Evolutionary conservation across 2,888 invertebrate species (phyloP).

Genomic region (Zonitis immaculata): DNA sequence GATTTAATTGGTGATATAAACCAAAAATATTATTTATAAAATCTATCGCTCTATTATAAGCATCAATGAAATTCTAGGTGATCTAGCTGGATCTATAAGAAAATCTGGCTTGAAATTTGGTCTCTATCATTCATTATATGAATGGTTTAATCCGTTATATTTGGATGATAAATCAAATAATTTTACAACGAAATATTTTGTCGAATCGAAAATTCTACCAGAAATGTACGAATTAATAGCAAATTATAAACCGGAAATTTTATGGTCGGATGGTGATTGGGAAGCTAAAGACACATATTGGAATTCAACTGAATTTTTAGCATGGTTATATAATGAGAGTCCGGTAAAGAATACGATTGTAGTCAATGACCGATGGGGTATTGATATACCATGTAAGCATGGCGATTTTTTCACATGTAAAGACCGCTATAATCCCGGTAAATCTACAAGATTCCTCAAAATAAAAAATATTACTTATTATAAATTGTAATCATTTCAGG

Average conservation of each 20-base stretch:
- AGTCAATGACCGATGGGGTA: slow-evolving; percentile 91
- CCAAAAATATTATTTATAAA: no score
- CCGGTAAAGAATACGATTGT: slow-evolving; percentile 82
- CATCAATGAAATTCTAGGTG: slow-evolving; percentile 49
- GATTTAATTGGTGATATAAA: slow-evolving; percentile 37
- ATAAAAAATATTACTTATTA: background rate
- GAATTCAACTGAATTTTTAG: slow-evolving; percentile 75
- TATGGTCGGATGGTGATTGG: slow-evolving; percentile 97
- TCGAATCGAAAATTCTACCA: slow-evolving; percentile 67
- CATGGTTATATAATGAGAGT: slow-evolving; percentile 88
- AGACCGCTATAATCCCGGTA: slow-evolving; percentile 76
- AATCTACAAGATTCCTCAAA: slow-evolving; percentile 1
- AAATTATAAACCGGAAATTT: slow-evolving; percentile 66
- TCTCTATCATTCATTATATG: slow-evolving; percentile 79
- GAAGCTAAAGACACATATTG: slow-evolving; percentile 80
- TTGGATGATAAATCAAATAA: slow-evolving; percentile 61
- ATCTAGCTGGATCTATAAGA: slow-evolving; percentile 66
- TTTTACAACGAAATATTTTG: slow-evolving; percentile 63
- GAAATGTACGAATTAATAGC: slow-evolving; percentile 75
- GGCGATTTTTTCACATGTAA: slow-evolving; percentile 82
- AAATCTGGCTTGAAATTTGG: slow-evolving; percentile 66
- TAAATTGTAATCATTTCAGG: slow-evolving; percentile 46
- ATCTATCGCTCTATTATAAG: no score
- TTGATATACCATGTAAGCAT: slow-evolving; percentile 70
- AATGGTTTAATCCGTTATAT: slow-evolving; percentile 85